phyloP scores from a whole-genome alignment of 2,888 invertebrate species.

The Drosophila formosana region DNA sequence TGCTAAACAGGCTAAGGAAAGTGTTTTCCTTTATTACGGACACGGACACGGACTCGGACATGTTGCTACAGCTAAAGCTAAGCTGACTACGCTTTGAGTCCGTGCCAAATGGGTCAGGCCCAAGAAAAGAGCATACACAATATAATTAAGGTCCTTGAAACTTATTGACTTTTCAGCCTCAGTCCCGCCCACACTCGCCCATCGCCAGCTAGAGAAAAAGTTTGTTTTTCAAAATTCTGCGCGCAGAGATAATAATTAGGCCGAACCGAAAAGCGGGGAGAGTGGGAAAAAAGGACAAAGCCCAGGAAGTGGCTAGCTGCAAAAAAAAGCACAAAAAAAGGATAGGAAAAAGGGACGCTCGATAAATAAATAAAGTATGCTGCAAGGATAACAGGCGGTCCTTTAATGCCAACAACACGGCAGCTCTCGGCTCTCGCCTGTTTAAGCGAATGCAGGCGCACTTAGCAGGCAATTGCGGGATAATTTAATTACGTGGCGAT shows the following conservation, averaged over 20 bases:
- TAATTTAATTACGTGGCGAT: slow-evolving; percentile 73
- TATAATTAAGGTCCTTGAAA: slow-evolving; percentile 75
- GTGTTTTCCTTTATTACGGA: slow-evolving; percentile 16
- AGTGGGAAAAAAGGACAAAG: slow-evolving; percentile 38
- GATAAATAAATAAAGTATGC: slow-evolving; percentile 60
- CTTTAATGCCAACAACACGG: slow-evolving; percentile 63
- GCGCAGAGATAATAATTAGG: slow-evolving; percentile 72
- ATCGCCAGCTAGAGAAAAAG: slow-evolving; percentile 24
- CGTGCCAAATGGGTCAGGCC: slow-evolving; percentile 71
- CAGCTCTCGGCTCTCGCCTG: slow-evolving; percentile 11
- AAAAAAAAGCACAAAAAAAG: slow-evolving; percentile 15
- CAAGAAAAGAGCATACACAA: slow-evolving; percentile 38
- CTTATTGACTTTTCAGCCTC: slow-evolving; percentile 65
- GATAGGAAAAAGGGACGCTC: slow-evolving; percentile 44
- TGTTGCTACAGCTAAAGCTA: slow-evolving; percentile 56
- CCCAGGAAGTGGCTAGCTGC: slow-evolving; percentile 56
- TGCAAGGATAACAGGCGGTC: slow-evolving; percentile 31
- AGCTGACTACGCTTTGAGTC: slow-evolving; percentile 41
- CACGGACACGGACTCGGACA: slow-evolving; percentile 19
- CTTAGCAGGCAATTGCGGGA: slow-evolving; percentile 79
- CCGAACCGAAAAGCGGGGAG: not conserved
- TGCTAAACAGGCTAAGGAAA: slow-evolving; percentile 6
- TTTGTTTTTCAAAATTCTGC: slow-evolving; percentile 47
- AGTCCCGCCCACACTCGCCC: slow-evolving; percentile 1
- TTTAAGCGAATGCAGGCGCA: slow-evolving; percentile 63